Evolutionary conservation across 2,888 invertebrate species (phyloP).

Genomic region (Acanthosepion lycidas): DNA sequence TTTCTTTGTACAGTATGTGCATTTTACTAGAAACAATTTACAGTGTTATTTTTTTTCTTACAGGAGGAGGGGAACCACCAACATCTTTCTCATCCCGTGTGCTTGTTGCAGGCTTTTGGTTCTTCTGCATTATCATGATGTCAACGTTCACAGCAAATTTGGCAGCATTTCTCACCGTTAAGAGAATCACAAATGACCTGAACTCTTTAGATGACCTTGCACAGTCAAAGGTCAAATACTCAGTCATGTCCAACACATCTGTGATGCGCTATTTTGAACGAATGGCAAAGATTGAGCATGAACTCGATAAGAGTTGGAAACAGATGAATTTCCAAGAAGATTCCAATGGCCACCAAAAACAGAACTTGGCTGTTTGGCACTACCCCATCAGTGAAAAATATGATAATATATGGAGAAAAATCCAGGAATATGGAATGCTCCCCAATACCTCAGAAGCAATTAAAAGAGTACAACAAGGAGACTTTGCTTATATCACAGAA

Average conservation of each 20-base stretch:
- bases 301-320: slow-evolving; percentile 61
- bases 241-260: slow-evolving; percentile 53
- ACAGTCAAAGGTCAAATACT: slow-evolving; percentile 56
- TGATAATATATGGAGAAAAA: slow-evolving; percentile 88
- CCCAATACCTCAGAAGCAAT: slow-evolving; percentile 83
- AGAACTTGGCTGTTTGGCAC: slow-evolving; percentile 74
- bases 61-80: slow-evolving; percentile 59
- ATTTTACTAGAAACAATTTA: background rate
- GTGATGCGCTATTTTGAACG: slow-evolving; percentile 58
- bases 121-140: slow-evolving; percentile 63
- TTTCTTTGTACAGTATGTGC: background rate
- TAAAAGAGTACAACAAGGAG: slow-evolving; percentile 77
- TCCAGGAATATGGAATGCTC: slow-evolving; percentile 86
- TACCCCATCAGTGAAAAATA: slow-evolving; percentile 94
- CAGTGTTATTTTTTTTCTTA: background rate
- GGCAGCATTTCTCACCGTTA: slow-evolving; percentile 90
- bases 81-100: slow-evolving; percentile 54
- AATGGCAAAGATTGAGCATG: slow-evolving; percentile 58
- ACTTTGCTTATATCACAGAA: slow-evolving; percentile 62
- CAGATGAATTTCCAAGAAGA: slow-evolving; percentile 57
- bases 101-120: slow-evolving; percentile 60
- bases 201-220: slow-evolving; percentile 87
- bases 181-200: slow-evolving; percentile 79
- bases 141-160: slow-evolving; percentile 74
- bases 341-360: slow-evolving; percentile 47